Evolutionary conservation across 2,888 invertebrate species (phyloP).

Genomic region (Itoplectis maculator): DNA sequence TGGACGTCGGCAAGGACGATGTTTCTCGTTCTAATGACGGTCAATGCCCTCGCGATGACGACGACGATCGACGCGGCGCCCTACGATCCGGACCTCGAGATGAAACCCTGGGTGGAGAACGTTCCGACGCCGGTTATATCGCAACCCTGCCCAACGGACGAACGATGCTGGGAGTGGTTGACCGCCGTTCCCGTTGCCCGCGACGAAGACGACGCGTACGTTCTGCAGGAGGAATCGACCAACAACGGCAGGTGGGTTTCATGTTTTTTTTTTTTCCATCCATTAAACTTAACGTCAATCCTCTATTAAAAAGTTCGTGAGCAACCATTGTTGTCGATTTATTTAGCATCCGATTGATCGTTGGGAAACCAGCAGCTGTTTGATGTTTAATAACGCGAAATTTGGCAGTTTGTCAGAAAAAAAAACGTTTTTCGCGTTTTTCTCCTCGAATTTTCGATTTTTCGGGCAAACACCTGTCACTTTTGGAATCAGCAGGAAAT

Average conservation of each 20-base stretch:
- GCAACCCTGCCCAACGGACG: conserved; percentile 72
- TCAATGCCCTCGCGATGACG: conserved; percentile 50
- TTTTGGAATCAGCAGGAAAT: too few species aligned
- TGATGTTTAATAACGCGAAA: too few species aligned
- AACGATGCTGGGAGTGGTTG: conserved; percentile 76
- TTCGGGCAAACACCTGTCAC: too few species aligned
- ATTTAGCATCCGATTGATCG: too few species aligned
- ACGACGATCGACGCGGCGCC: conserved; percentile 39
- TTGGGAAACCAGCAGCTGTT: too few species aligned
- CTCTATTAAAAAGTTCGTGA: too few species aligned
- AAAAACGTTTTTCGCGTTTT: too few species aligned
- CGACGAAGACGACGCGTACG: conserved; percentile 49
- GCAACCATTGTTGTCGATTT: too few species aligned
- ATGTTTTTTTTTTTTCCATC: too few species aligned
- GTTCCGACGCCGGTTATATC: conserved; percentile 66
- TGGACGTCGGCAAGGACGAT: conserved; percentile 31
- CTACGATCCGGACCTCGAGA: conserved; percentile 61
- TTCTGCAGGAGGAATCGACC: conserved; percentile 56
- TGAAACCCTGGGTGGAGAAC: conserved; percentile 63
- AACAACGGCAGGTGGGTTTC: conserved; percentile 50
- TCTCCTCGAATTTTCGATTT: too few species aligned
- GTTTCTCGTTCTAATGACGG: conserved; percentile 43
- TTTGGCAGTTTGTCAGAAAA: too few species aligned
- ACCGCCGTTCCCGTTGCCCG: conserved; percentile 65
- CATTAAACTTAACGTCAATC: too few species aligned